A percentile compares a stretch with the other conserved stretches of the same genome.
These are phyloP conservation scores for Nomada ruficornis DNA, from an alignment of 2,888 invertebrate genomes.

Conservation along the genomic window DNA sequence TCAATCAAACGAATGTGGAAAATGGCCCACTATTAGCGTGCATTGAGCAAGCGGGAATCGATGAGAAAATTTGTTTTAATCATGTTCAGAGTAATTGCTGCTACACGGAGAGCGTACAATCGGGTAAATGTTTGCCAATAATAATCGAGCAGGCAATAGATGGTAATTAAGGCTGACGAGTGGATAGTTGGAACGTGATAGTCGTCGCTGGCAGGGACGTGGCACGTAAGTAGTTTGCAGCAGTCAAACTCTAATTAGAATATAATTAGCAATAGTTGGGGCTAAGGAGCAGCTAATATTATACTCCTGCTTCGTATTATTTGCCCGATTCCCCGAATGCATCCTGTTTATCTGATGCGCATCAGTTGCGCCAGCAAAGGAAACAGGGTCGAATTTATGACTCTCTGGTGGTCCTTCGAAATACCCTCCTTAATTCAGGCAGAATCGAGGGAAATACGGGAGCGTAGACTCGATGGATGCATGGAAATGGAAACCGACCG, in stretches of 20 bases:
- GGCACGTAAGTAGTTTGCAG: neutral
- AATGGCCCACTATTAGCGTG: too few relatives aligned
- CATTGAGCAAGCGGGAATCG: too few relatives aligned
- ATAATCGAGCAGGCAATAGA: neutral
- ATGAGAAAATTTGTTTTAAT: too few relatives aligned
- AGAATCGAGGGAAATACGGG: slow-evolving; percentile 13
- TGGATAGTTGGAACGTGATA: neutral
- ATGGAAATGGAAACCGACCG: neutral
- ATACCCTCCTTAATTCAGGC: slow-evolving; percentile 9
- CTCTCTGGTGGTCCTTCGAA: neutral
- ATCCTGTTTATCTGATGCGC: too few relatives aligned
- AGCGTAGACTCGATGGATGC: slow-evolving; percentile 8
- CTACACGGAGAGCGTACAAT: too few relatives aligned
- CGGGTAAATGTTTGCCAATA: too few relatives aligned
- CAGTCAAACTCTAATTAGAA: neutral
- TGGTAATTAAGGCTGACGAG: neutral
- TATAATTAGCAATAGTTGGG: neutral
- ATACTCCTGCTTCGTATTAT: neutral
- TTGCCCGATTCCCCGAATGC: neutral
- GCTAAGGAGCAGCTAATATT: neutral
- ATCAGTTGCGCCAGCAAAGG: neutral
- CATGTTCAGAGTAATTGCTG: too few relatives aligned
- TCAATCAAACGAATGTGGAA: too few relatives aligned
- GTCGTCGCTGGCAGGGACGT: neutral
- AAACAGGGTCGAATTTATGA: neutral